Evolutionary conservation across 2,113 vertebrate species (phyloP).

Genomic region (Cochlearius cochlearius): DNA sequence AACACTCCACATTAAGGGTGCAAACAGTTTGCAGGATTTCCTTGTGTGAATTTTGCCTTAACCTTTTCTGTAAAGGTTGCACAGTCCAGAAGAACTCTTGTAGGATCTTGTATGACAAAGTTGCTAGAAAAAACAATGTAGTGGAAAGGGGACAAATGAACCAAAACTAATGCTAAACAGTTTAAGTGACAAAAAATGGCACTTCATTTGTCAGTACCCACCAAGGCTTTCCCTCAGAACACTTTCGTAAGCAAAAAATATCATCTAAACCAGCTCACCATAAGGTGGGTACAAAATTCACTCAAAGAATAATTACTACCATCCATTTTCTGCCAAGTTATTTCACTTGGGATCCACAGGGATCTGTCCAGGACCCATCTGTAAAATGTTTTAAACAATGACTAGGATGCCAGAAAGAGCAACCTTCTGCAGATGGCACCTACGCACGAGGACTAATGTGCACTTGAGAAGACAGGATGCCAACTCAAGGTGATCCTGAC

Average conservation of each 20-base stretch:
- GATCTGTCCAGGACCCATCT: neutral
- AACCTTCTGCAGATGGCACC: neutral
- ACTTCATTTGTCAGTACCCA: neutral
- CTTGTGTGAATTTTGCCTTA: neutral
- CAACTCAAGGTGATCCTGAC: neutral
- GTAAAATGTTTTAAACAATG: neutral
- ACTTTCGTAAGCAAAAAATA: neutral
- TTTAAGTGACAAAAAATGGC: neutral
- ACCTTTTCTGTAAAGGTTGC: neutral
- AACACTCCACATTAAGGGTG: neutral
- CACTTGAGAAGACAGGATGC: neutral
- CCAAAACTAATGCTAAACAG: neutral
- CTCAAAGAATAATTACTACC: neutral
- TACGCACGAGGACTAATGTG: neutral
- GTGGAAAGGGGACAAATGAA: neutral
- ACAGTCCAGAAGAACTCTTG: neutral
- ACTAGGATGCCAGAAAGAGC: neutral
- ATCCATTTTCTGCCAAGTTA: neutral
- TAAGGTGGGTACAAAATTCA: neutral
- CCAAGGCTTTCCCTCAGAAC: neutral
- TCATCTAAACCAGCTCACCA: neutral
- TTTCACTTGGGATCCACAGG: neutral
- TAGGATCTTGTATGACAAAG: neutral
- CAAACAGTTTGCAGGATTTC: neutral
- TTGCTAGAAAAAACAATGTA: neutral